Base-by-base conservation (phyloP, 2,888 invertebrate genomes). In the Ennomos fuscantarius region DNA sequence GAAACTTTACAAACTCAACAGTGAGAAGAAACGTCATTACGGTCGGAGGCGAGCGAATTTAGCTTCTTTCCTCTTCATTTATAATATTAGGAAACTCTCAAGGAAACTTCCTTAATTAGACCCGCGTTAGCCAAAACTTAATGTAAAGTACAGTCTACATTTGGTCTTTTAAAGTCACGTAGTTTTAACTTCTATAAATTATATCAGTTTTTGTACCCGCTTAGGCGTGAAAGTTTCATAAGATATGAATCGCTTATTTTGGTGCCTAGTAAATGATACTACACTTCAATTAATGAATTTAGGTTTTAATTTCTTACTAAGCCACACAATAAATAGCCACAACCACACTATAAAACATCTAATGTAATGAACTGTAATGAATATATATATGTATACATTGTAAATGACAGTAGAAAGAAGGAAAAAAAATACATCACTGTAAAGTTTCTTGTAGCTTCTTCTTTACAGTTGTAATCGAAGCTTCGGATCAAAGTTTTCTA, bases 41-140 rank as follows among this genome's bases (percentile, higher is more conserved):
- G 71, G 68, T 65, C 66, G 64, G 60, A 68, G 63, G 69, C 66
- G 68, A 72, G 73, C 60, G 69, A 79, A 82, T 79, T 80, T 76
- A 67, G 68, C 75, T 73, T 78, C 79, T 82, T 85, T 81, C 78
- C 81, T 79, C 76, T 79, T 74, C 82, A 84, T 84, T 86, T 81
- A 82, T 82, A 85, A 82, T 84, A 85, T 85, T 80, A 84, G 74
- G 78, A 68, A 84, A 83, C 78, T 82, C 72, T 59, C 64, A 62
- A 60, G 62, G 63, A 74, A 86, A 85, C 81, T 86, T 86, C 77
- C 76, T 76, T 85, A 85, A 86, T 85, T 85, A 86, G 78, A 76
- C 74, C 75, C 75, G 73, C 81, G 78, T 81, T 85, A 84, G 81
- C 82, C 77, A 62, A 84, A 86, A 85, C 80, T 85, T 82, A 80